phyloP scores from a whole-genome alignment of 2,113 vertebrate species.

The Ageneiosus marmoratus region DNA sequence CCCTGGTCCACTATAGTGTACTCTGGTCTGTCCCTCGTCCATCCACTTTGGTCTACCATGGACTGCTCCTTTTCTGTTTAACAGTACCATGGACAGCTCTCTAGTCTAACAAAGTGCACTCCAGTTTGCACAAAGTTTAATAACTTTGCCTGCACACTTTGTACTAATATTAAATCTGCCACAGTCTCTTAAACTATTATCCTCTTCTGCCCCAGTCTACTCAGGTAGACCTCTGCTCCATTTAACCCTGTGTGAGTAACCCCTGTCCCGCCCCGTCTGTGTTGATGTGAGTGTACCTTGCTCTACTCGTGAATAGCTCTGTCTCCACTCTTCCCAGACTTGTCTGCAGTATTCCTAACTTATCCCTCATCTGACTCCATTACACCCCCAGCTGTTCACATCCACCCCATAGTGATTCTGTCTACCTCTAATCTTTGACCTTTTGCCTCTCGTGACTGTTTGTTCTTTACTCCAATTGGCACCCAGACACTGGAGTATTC shows the following conservation, averaged over 20 bases:
- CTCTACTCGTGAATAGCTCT: not conserved
- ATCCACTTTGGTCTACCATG: not conserved
- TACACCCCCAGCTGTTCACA: too few species aligned
- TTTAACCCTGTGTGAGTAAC: not conserved
- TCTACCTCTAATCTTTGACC: not conserved
- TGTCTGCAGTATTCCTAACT: not conserved
- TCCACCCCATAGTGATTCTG: not conserved
- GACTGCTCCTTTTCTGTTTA: not conserved
- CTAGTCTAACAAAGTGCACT: not conserved
- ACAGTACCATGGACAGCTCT: not conserved
- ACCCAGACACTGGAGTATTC: constrained; percentile 1
- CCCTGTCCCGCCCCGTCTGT: too few species aligned
- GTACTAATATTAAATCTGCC: too few species aligned
- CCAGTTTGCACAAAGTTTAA: not conserved
- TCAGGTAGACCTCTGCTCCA: not conserved
- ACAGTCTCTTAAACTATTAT: not conserved
- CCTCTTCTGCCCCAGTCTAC: not conserved
- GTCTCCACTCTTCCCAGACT: not conserved
- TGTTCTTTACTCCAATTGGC: not conserved
- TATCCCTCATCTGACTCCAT: not conserved
- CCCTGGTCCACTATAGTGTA: not conserved
- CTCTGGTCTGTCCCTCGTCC: not conserved
- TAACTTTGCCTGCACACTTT: not conserved
- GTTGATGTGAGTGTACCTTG: too few species aligned
- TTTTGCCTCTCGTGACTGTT: not conserved